phyloP scores from a whole-genome alignment of 2,113 vertebrate genomes.

The Marcusenius ussheri region DNA sequence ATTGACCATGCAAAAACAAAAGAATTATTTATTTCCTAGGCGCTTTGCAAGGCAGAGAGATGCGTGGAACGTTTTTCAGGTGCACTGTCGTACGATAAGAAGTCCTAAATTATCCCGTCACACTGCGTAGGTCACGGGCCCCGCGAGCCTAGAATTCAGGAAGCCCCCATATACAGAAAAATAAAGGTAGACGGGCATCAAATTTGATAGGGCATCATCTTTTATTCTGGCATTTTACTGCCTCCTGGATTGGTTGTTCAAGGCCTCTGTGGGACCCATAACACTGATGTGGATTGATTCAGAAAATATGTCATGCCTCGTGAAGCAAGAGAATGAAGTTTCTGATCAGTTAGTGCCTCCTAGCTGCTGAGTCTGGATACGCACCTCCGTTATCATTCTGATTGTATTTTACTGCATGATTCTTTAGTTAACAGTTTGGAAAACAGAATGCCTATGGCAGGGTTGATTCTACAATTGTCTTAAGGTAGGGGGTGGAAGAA shows the following conservation, averaged over 20 bases:
- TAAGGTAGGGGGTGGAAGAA: not conserved
- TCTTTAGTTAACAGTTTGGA: not conserved
- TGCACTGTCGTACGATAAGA: not conserved
- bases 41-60: not conserved
- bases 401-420: not conserved
- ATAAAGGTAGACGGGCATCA: not conserved
- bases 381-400: not conserved
- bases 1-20: not conserved
- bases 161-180: not conserved
- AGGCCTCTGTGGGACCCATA: not conserved
- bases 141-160: not conserved
- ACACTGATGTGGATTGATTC: conserved; percentile 11
- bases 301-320: conserved; percentile 11
- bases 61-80: not conserved
- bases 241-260: not conserved
- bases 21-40: not conserved
- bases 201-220: not conserved
- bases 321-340: not conserved
- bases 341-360: not conserved
- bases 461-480: not conserved
- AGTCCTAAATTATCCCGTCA: not conserved
- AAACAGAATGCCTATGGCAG: not conserved
- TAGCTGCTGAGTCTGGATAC: not conserved
- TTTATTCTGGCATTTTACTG: not conserved
- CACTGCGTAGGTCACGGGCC: not conserved